Conservation (phyloP, 2,113 vertebrate genomes). For the Pimephales promelas region DNA sequence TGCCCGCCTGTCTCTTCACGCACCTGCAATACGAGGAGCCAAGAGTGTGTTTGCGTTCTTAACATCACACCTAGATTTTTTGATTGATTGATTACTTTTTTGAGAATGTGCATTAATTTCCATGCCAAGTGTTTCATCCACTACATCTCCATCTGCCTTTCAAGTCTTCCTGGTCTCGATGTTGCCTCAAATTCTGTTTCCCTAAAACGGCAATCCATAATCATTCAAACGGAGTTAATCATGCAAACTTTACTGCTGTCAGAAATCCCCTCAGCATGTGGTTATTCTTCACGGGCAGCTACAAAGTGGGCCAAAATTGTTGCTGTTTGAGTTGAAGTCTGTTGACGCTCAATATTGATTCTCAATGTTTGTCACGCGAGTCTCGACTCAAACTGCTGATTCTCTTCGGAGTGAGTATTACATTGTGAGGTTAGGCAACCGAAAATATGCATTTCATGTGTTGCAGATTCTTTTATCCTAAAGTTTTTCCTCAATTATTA, state of each 20-base stretch:
- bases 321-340: constrained; percentile 37
- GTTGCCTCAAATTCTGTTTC: constrained; percentile 42
- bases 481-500: neutral
- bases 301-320: constrained; percentile 48
- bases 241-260: neutral
- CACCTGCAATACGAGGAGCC: constrained; percentile 49
- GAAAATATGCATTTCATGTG: neutral
- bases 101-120: constrained; percentile 59
- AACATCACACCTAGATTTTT: neutral
- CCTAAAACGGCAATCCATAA: constrained; percentile 1
- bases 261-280: constrained; percentile 48
- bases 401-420: constrained; percentile 2
- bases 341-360: neutral
- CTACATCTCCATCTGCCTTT: constrained; percentile 49
- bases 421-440: neutral
- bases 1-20: neutral
- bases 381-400: neutral
- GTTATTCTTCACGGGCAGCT: constrained; percentile 68
- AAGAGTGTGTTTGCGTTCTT: constrained; percentile 41
- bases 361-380: neutral
- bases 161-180: constrained; percentile 55
- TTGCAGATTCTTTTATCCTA: neutral
- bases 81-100: constrained; percentile 38
- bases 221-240: neutral
- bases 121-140: constrained; percentile 61